Base-by-base conservation (phyloP, 2,797 vertebrate genomes). In the Pseudotriccus pelzelni region DNA sequence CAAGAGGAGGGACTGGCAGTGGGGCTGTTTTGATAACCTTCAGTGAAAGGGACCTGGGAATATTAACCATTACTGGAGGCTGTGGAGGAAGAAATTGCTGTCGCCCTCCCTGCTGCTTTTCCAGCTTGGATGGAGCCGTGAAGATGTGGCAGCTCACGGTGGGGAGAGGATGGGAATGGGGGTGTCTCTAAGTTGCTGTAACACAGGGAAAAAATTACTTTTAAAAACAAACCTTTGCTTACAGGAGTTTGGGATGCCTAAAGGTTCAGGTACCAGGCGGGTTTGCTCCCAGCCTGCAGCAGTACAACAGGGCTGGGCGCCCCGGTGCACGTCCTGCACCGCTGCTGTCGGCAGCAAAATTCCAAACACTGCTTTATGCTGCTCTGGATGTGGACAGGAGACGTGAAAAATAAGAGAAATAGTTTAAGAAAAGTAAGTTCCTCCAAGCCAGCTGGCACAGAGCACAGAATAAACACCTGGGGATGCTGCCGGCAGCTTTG, bases 331-430 rank as follows among this genome's bases (percentile, higher is more conserved):
- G 1, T 19, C 32, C 69, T 47, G 36, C 64, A 28, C 34, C 0
- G 0, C 50, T 2, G 1, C 52, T 53, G 36, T 15, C 0, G 0
- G 60, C 1, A 5, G 23, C 34, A 52, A 44, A 69, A 64, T 47
- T 52, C 49, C 46, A 64, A 30, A 21, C 3, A 0, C 34, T 30
- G 14, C 43, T 47, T 76, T 70, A 47, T 94, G 36, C 76, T 80
- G 3, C 34, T 32, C 39, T 39, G 39, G 43, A 46, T 47, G 30
- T 1, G 4, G 22, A 59, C 8, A 56, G 50, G 6, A 62, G 55
- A 83, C 24, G 7, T 4, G 14, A 8, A 23, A 52, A 69, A 58
- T 32, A 41, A 28, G 17, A 30, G 37, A 43, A 75, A 75, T 27
- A 32, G 7, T 1, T 23, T 32, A 7, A 7, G 53, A 37, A 37